Conservation (phyloP, 2,113 vertebrate species). For the Pachyramphus minor region DNA sequence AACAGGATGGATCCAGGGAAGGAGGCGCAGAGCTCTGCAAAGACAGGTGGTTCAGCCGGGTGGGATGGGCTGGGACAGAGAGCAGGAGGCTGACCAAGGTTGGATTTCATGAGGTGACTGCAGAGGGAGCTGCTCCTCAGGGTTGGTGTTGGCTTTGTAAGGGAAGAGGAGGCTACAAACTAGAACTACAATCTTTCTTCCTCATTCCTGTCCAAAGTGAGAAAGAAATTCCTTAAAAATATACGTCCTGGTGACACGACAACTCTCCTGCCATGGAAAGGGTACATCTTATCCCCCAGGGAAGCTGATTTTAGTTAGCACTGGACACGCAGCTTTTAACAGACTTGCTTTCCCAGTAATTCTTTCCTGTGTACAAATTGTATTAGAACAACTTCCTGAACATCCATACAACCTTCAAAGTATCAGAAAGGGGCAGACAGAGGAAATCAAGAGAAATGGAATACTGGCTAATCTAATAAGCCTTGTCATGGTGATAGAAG, state of each 20-base stretch:
- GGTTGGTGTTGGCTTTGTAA: neutral
- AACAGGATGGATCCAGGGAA: neutral
- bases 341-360: neutral
- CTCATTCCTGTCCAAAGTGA: neutral
- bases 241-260: fast-evolving
- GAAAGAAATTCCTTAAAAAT: neutral
- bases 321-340: neutral
- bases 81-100: neutral
- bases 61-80: neutral
- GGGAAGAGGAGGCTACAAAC: neutral
- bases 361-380: neutral
- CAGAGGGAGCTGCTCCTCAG: slow-evolving; percentile 48
- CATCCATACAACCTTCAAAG: slow-evolving; percentile 6
- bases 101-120: neutral
- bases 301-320: neutral
- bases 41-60: neutral
- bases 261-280: neutral
- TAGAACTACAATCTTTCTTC: neutral
- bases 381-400: neutral
- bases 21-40: neutral
- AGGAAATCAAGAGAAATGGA: slow-evolving; percentile 36
- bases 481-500: slow-evolving; percentile 23
- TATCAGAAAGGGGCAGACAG: neutral
- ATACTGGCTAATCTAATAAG: slow-evolving; percentile 41
- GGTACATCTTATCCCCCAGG: neutral